Evolutionary conservation across 2,113 vertebrate genomes (phyloP), one percentile per base, ranked within the genome.

Genomic region (Azemiops feae): DNA sequence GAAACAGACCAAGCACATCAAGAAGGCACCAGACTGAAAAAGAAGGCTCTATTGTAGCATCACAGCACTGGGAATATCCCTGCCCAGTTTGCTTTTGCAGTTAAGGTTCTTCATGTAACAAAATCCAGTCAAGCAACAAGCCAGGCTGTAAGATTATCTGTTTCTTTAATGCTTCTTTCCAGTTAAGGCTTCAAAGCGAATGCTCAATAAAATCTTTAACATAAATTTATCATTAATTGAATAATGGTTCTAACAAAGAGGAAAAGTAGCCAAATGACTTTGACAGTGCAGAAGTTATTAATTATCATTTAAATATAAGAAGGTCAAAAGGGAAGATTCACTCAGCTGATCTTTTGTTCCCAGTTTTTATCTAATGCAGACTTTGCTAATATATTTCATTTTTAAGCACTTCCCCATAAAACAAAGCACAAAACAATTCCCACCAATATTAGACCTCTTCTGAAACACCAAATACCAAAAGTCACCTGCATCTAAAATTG

Each of bases 351-450:
- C 94, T 93, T 92, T 94, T 96, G 91, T 95, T 53, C 96, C 85
- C 34, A 9, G 27, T 91, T 96, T 96, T 97, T 95, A 89, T 95
- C 39, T 87, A 95, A 74, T 6, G 50, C 90, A 95, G 43, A 47
- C 27, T 93, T 95, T 95, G 94, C 93, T 95, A 96, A 95, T 95
- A 95, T 96, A 93, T 93, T 96, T 89, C 58, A 92, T 96, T 95
- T 81, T 81, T 43, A 81, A 81, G 20, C 34, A 81, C 74, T 91
- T 94, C 81, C 86, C 91, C 95, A 92, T 93, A 90, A 91, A 14
- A n/a, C 34, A 95, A 89, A 69, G 16, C 64, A 94, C 94, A 50
- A 14, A n/a, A 45, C 95, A 90, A 93, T 60, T 92, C 52, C 14
- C 0, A 69, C 94, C 90, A 95, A 96, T 94, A 93, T 96, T 96